phyloP scores from a whole-genome alignment of 1,140 invertebrate genomes.

The Zelostemma sp. region DNA sequence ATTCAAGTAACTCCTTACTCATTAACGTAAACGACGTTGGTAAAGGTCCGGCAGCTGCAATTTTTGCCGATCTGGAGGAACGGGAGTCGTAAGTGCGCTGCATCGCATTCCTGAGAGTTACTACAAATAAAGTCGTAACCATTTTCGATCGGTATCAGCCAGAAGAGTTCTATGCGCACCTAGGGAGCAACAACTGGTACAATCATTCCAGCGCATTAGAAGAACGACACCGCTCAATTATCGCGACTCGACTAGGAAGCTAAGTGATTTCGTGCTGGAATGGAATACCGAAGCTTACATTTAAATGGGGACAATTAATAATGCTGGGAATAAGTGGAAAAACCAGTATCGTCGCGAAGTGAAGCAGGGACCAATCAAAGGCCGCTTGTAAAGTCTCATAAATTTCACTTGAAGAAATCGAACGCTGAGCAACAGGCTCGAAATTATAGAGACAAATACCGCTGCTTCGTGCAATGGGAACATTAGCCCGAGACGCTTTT shows the following conservation, averaged over 20 bases:
- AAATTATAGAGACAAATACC: background rate
- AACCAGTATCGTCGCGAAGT: no score
- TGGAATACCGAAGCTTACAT: no score
- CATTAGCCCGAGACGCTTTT: background rate
- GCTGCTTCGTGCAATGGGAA: background rate
- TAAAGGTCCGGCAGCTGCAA: background rate
- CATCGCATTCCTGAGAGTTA: background rate
- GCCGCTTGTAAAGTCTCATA: no score
- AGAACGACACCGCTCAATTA: background rate
- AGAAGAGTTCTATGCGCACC: no score
- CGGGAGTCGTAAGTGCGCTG: background rate
- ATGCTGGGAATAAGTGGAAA: no score
- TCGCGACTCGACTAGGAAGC: background rate
- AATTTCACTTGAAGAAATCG: no score
- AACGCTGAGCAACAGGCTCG: no score
- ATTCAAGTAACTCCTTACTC: background rate
- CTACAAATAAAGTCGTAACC: constrained; percentile 1
- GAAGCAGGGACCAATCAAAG: no score
- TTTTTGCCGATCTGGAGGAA: background rate
- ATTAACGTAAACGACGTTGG: background rate
- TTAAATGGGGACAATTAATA: no score
- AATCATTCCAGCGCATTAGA: no score
- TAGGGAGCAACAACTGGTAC: no score
- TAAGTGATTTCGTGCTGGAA: background rate
- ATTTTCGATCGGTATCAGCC: background rate